Evolutionary conservation across 92 coral and sea anemone genomes (phyloP), one percentile per base, ranked within the genome.

Genomic region (Palythoa grandiflora): DNA sequence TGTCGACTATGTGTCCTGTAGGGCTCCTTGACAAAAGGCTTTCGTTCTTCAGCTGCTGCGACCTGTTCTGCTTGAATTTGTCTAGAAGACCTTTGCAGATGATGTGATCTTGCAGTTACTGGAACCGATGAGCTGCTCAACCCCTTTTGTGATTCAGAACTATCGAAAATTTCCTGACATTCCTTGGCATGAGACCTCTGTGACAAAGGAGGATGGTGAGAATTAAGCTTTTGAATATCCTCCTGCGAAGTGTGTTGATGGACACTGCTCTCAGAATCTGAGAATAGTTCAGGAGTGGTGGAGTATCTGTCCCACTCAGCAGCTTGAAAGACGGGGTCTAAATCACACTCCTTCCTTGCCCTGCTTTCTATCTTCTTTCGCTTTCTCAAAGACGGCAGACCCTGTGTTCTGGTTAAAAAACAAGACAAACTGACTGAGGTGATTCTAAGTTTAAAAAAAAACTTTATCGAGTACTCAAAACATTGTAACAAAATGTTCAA

Each of bases 181-280:
- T 63, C 75, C 28, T 81, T 47, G 52, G 21, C 21, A 38, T 36
- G 20, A 9, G 71, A 38, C 36, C 75, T 53, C 14, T 53, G 75
- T 66, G 86, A 44, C 60, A 52, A 48, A 66, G 59, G 71, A 14
- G 53, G 63, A 38, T 47, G 73, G 21, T 5, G 61, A 66, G 48
- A 65, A 68, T 66, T 66, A 71, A 20, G 57, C 60, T 44, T 65
- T 35, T 8, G 66, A 6, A 13, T 14, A 68, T 81, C 86, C 65
- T 81, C 86, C 74, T 39, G 21, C 20, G 61, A 36, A 40, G 61
- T 48, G 63, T 81, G 63, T 37, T 63, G 86, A 28, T 81, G 63
- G 86, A 81, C 75, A 81, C 86, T 81, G 40, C 86, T 51, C 60
- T 81, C 86, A 14, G 86, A 81, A 48, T 81, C 86, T 1, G 86